These are phyloP conservation scores for Philereme transversata DNA, from an alignment of 2,888 invertebrate species.

Conservation along the genomic window DNA sequence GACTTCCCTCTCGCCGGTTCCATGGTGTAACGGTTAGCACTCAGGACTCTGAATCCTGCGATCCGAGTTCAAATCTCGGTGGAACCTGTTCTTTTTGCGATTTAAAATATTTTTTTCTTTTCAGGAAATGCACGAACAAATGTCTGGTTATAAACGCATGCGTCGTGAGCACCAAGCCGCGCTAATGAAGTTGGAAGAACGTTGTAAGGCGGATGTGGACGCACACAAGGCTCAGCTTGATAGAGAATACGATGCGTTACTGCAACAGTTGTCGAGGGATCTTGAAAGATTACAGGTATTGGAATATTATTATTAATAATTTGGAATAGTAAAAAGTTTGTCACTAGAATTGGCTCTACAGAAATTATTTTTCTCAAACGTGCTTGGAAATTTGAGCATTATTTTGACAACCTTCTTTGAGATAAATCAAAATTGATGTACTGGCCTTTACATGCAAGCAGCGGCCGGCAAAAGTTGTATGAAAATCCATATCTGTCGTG, in stretches of 20 bases:
- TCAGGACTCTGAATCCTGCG: conserved; percentile 93
- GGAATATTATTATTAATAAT: too few species aligned
- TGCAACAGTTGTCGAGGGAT: conserved; percentile 96
- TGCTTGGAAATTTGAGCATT: too few species aligned
- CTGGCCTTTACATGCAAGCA: too few species aligned
- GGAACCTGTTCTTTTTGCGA: conserved; percentile 78
- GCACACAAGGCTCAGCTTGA: conserved; percentile 97
- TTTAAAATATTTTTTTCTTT: conserved; percentile 25
- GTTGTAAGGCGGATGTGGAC: conserved; percentile 98
- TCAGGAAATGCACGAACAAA: conserved; percentile 99
- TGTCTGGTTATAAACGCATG: conserved; percentile 99
- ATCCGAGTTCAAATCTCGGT: conserved; percentile 92
- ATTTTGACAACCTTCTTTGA: too few species aligned
- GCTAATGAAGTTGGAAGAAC: conserved; percentile 95
- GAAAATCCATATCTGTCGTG: too few species aligned
- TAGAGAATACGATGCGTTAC: conserved; percentile 96
- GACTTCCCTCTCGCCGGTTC: conserved; percentile 51
- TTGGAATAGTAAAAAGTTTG: too few species aligned
- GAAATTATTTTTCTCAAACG: too few species aligned
- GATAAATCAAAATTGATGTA: too few species aligned
- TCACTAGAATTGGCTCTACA: too few species aligned
- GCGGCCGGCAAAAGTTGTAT: too few species aligned
- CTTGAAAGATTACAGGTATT: conserved; percentile 93
- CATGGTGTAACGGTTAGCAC: conserved; percentile 90
- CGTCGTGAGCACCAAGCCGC: conserved; percentile 98